Evolutionary conservation across 2,113 vertebrate species (phyloP).

Genomic region (human): DNA sequence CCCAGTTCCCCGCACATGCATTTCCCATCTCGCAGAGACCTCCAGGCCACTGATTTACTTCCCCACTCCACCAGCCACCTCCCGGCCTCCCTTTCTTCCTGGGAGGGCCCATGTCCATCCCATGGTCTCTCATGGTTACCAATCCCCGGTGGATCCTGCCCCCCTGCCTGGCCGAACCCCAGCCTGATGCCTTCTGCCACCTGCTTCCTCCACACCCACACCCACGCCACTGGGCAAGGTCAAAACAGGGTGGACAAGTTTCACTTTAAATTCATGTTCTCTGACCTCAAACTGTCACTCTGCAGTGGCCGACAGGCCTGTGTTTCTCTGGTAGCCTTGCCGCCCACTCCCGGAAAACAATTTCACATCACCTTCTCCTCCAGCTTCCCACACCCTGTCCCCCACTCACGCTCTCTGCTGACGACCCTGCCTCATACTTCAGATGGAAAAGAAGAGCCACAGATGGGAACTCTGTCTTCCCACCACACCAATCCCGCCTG

Average conservation of each 20-base stretch:
- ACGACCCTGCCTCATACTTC: background rate
- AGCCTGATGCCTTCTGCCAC: background rate
- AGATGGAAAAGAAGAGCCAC: background rate
- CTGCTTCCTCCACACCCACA: background rate
- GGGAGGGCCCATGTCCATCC: background rate
- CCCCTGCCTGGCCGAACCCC: background rate
- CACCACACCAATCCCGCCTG: background rate
- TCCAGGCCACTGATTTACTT: background rate
- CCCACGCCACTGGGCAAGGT: background rate
- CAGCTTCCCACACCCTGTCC: background rate
- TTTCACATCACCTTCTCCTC: background rate
- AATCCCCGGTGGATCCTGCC: background rate
- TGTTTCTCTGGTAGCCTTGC: background rate
- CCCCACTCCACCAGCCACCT: background rate
- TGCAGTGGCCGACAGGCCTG: background rate
- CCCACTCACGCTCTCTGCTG: background rate
- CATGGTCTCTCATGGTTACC: fast-evolving
- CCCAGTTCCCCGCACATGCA: background rate
- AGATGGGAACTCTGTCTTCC: background rate
- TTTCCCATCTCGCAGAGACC: background rate
- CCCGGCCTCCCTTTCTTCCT: background rate
- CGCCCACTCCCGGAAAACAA: background rate
- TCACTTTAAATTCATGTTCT: background rate
- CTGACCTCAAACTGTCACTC: slow-evolving; percentile 59
- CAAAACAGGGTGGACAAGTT: slow-evolving; percentile 17